Percentiles rank a stretch among this genome's conserved stretches.
These are phyloP conservation scores for Hipposideros armiger DNA, from an alignment of 2,113 vertebrate genomes.

Conservation along the genomic window DNA sequence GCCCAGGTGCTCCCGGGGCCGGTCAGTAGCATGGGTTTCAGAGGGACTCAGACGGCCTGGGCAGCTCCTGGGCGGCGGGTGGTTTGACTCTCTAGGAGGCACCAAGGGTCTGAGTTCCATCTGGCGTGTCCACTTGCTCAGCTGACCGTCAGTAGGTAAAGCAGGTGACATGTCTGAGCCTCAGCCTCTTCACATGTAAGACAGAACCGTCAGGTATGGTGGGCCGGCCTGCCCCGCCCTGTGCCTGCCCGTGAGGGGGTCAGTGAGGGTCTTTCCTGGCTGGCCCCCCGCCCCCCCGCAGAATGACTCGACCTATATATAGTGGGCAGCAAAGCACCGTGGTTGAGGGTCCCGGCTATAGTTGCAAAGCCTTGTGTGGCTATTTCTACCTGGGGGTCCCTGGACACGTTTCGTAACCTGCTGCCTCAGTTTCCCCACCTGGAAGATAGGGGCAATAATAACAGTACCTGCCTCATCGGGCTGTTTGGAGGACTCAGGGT, in stretches of 20 bases:
- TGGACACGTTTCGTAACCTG: neutral
- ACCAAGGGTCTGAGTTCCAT: neutral
- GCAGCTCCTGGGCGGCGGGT: rapidly evolving
- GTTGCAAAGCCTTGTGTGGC: neutral
- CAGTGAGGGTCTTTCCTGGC: too few relatives aligned
- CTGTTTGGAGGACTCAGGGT: neutral
- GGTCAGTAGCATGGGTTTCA: rapidly evolving
- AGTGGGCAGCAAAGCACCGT: rapidly evolving
- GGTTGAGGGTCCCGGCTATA: rapidly evolving
- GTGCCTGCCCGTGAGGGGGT: rapidly evolving
- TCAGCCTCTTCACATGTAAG: rapidly evolving
- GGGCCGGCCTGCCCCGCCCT: rapidly evolving
- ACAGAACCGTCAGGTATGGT: rapidly evolving
- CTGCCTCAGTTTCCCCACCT: neutral
- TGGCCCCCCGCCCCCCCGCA: neutral
- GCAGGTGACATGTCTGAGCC: neutral
- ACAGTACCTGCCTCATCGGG: neutral
- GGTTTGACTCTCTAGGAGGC: too few relatives aligned
- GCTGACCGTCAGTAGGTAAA: neutral
- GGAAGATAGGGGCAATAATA: neutral
- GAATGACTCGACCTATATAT: rapidly evolving
- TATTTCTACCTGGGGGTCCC: neutral
- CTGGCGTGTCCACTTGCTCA: rapidly evolving
- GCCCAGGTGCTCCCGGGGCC: rapidly evolving
- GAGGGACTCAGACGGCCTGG: rapidly evolving